A percentile compares a stretch with the other conserved stretches of the same genome.
Conservation (phyloP, 2,888 invertebrate species). For the Euzetes globulus region DNA sequence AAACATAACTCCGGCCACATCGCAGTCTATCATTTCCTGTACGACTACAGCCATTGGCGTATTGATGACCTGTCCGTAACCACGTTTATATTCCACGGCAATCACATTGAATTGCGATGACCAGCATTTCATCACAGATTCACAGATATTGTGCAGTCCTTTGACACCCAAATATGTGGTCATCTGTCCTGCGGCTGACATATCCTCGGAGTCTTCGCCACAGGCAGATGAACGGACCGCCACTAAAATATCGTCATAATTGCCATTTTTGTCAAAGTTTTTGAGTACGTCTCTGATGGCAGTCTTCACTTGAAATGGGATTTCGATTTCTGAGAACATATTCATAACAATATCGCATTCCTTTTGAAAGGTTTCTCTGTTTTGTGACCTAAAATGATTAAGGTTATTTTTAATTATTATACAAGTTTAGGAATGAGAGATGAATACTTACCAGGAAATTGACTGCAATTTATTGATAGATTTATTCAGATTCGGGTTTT, state of each 20-base stretch:
- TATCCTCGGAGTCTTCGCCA: conserved; percentile 27
- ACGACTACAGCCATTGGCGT: conserved; percentile 69
- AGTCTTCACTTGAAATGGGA: background rate
- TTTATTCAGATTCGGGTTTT: conserved; percentile 12
- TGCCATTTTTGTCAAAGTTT: background rate
- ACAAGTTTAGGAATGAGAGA: background rate
- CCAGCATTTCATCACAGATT: conserved; percentile 35
- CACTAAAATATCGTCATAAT: background rate
- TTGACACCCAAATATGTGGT: conserved; percentile 31
- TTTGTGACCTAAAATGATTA: background rate
- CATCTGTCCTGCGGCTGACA: conserved; percentile 36
- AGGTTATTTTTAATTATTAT: background rate
- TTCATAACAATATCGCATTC: background rate
- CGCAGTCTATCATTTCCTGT: conserved; percentile 65
- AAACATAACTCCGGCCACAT: conserved; percentile 65
- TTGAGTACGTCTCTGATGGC: background rate
- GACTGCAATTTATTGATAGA: conserved; percentile 7
- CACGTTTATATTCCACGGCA: conserved; percentile 32
- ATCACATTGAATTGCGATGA: conserved; percentile 31
- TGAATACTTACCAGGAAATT: conserved; percentile 11
- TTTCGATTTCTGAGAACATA: background rate
- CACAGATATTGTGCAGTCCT: conserved; percentile 6
- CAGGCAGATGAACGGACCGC: conserved; percentile 49
- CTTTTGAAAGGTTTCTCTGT: background rate
- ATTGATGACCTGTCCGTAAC: conserved; percentile 30